Evolutionary conservation across 2,888 invertebrate genomes (phyloP), one percentile per base, ranked within the genome.

Genomic region (Hedya salicella): DNA sequence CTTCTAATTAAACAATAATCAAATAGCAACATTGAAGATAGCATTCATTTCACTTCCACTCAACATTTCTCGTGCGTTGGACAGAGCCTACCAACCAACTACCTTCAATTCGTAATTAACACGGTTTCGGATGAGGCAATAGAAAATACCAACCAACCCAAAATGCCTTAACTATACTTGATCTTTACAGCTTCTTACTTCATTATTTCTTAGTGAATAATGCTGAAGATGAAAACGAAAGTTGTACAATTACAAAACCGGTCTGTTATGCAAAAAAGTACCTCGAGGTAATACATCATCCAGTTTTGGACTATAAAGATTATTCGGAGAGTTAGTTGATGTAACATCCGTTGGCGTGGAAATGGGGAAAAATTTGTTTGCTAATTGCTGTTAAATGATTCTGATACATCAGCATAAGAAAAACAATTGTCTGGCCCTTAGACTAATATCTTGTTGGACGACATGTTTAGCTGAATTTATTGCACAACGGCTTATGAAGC

Each of bases 241-340:
- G 87, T 86, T 82, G 85, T 75, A 77, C 82, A 82, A 85, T 86
- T 85, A 82, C 77, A 62, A 74, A 78, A 81, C 80, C 77, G 73
- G 78, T 74, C 72, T 75, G 80, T 86, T 86, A 84, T 79, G 79
- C 83, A 84, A 86, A 81, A 76, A 76, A 81, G 59, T 65, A 65
- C 52, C 68, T 60, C 46, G 74, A 71, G 75, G 76, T 76, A 72
- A 72, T 75, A 71, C 75, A 71, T 77, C 81, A 76, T 79, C 81
- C 69, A 78, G 75, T 78, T 81, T 75, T 74, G 73, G 71, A 69
- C 72, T 74, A 76, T 76, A 75, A 77, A 74, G 71, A 74, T 72
- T 72, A 67, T 71, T 67, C 69, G 68, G 67, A 67, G 21, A 71
- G 72, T 75, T 74, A 73, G 50, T 75, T 74, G 73, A 73, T 62